Percentiles rank a stretch among this genome's conserved stretches.
phyloP scores from a whole-genome alignment of 2,113 vertebrate genomes.

The Tragelaphus strepsiceros region DNA sequence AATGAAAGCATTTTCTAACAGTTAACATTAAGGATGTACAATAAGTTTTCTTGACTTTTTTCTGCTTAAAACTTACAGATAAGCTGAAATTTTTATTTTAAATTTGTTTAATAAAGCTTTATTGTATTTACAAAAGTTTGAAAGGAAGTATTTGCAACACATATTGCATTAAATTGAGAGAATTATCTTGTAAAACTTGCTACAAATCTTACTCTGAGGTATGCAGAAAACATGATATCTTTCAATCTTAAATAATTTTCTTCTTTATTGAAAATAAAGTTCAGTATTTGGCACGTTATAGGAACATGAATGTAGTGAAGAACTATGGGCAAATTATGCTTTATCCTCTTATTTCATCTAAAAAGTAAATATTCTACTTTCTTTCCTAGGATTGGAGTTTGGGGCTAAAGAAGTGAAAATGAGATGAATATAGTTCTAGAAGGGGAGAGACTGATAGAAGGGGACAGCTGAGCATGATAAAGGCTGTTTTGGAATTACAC shows the following conservation, averaged over 20 bases:
- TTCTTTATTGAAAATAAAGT: not conserved
- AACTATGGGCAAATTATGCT: not conserved
- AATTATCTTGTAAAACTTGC: not conserved
- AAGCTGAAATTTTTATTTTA: conserved; percentile 34
- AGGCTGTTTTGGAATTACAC: not conserved
- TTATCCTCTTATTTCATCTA: conserved; percentile 23
- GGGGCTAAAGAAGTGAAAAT: not conserved
- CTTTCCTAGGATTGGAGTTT: not conserved
- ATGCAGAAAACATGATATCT: not conserved
- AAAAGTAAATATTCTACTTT: conserved; percentile 3
- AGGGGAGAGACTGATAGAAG: not conserved
- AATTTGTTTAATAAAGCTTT: not conserved
- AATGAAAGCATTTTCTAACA: not conserved
- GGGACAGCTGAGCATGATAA: not conserved
- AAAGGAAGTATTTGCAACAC: conserved; percentile 15
- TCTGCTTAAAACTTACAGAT: conserved; percentile 33
- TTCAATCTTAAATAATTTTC: not conserved
- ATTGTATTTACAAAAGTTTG: not conserved
- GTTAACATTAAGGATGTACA: not conserved
- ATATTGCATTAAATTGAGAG: not conserved
- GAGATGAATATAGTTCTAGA: not conserved
- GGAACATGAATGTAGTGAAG: not conserved
- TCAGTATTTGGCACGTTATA: not conserved
- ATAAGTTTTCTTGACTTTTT: conserved; percentile 20
- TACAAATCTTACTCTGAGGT: not conserved